Percentiles rank a stretch among this genome's conserved stretches.
phyloP scores from a whole-genome alignment of 2,888 invertebrate species.

The Caenorhabditis doughertyi region DNA sequence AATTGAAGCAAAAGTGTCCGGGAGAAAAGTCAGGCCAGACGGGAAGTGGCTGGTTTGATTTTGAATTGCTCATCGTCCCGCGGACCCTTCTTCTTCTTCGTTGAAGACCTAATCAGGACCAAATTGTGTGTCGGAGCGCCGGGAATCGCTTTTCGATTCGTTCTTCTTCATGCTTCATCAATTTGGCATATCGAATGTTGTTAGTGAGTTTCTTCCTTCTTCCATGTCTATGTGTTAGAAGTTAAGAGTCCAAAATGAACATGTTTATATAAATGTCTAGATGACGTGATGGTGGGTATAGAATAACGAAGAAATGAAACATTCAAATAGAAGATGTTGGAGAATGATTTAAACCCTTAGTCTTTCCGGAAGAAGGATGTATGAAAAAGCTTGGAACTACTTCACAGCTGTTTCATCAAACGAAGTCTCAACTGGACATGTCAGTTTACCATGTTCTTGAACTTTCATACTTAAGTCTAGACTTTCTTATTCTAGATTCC shows the following conservation, averaged over 20 bases:
- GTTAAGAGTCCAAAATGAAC: slow-evolving; percentile 21
- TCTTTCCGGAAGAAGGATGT: too few relatives aligned
- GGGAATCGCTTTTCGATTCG: slow-evolving; percentile 19
- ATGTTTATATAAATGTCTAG: slow-evolving; percentile 45
- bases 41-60: slow-evolving; percentile 59
- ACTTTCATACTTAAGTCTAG: too few relatives aligned
- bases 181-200: slow-evolving; percentile 60
- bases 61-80: slow-evolving; percentile 41
- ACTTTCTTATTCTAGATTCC: too few relatives aligned
- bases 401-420: too few relatives aligned
- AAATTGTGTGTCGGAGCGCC: slow-evolving; percentile 50
- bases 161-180: slow-evolving; percentile 64
- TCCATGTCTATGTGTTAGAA: slow-evolving; percentile 11
- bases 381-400: too few relatives aligned
- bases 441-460: too few relatives aligned
- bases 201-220: slow-evolving; percentile 26
- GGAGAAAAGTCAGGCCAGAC: slow-evolving; percentile 27
- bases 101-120: slow-evolving; percentile 54
- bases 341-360: slow-evolving; percentile 5
- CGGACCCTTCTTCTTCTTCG: slow-evolving; percentile 6
- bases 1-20: slow-evolving; percentile 16
- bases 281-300: slow-evolving; percentile 33
- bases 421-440: too few relatives aligned
- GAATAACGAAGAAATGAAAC: not conserved
- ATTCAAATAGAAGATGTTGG: slow-evolving; percentile 8